Conservation (phyloP, 2,113 vertebrate species). For the Scomber scombrus region DNA sequence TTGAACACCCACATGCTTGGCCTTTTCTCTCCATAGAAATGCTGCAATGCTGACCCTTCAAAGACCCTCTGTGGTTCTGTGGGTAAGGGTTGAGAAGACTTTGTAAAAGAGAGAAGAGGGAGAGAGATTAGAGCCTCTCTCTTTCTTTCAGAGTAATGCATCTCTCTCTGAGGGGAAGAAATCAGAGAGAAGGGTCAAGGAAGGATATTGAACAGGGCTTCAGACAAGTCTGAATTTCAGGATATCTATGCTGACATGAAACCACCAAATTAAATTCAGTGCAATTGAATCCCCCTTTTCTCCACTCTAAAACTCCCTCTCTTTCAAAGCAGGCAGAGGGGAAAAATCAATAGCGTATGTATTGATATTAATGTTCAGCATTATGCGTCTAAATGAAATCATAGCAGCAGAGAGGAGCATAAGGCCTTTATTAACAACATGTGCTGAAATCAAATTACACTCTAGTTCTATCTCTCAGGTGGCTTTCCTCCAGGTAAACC, state of each 20-base stretch:
- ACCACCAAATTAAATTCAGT: conserved; percentile 84
- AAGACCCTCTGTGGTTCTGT: conserved; percentile 61
- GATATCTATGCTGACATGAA: conserved; percentile 80
- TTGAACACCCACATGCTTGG: conserved; percentile 66
- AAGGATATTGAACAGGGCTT: conserved; percentile 77
- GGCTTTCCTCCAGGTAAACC: conserved; percentile 60
- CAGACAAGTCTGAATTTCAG: conserved; percentile 81
- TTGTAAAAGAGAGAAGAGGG: conserved; percentile 51
- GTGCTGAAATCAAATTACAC: conserved; percentile 70
- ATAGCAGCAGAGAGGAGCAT: conserved; percentile 69
- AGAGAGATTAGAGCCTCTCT: conserved; percentile 59
- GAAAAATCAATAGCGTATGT: conserved; percentile 82
- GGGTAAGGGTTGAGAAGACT: conserved; percentile 51
- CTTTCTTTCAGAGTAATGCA: conserved; percentile 66
- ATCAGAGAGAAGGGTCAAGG: conserved; percentile 72
- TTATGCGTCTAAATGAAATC: conserved; percentile 82
- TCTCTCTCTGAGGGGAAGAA: conserved; percentile 65
- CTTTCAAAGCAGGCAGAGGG: conserved; percentile 63
- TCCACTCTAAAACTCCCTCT: conserved; percentile 62
- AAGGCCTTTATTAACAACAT: conserved; percentile 80
- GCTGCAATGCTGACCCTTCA: conserved; percentile 51
- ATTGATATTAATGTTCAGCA: conserved; percentile 83
- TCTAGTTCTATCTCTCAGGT: conserved; percentile 55
- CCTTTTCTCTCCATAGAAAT: conserved; percentile 62
- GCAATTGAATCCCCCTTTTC: conserved; percentile 74